Percentiles rank a stretch among this genome's conserved stretches.
Evolutionary conservation across 2,888 invertebrate genomes (phyloP).

Genomic region (Eucriotettix oculatus): DNA sequence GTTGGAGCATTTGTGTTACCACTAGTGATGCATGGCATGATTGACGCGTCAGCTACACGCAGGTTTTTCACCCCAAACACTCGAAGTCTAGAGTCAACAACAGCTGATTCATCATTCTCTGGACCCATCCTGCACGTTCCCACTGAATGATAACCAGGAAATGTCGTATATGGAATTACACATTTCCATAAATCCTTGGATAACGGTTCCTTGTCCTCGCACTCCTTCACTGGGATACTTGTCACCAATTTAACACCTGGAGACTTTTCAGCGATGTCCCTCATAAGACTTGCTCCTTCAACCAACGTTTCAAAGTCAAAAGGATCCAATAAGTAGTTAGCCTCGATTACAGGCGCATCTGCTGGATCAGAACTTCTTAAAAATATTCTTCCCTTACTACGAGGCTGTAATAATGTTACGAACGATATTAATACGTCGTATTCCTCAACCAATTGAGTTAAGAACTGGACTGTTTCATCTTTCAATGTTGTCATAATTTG

Average conservation of each 20-base stretch:
- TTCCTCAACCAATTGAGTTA: neutral
- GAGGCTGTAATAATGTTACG: slow-evolving; percentile 29
- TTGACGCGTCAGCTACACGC: slow-evolving; percentile 10
- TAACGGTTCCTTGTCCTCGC: slow-evolving; percentile 30
- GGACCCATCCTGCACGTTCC: slow-evolving; percentile 11
- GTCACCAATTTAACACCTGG: slow-evolving; percentile 20
- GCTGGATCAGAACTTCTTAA: slow-evolving; percentile 36
- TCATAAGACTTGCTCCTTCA: slow-evolving; percentile 29
- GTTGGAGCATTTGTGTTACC: slow-evolving; percentile 11
- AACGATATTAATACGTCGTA: slow-evolving; percentile 23
- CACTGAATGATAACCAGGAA: slow-evolving; percentile 9
- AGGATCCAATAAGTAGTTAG: slow-evolving; percentile 43
- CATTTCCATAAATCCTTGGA: slow-evolving; percentile 38
- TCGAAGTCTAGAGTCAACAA: slow-evolving; percentile 6
- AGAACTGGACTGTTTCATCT: neutral
- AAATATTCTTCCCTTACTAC: slow-evolving; percentile 36
- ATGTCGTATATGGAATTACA: slow-evolving; percentile 23
- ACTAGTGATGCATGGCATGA: slow-evolving; percentile 9
- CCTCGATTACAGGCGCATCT: slow-evolving; percentile 39
- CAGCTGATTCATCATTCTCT: slow-evolving; percentile 3
- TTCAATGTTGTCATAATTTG: neutral
- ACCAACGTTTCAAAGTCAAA: slow-evolving; percentile 35
- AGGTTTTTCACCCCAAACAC: slow-evolving; percentile 6
- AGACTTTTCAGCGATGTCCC: slow-evolving; percentile 20
- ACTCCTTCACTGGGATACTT: slow-evolving; percentile 47